A percentile compares a stretch with the other conserved stretches of the same genome.
phyloP scores from a whole-genome alignment of 2,113 vertebrate genomes.

The Lagenorhynchus albirostris region DNA sequence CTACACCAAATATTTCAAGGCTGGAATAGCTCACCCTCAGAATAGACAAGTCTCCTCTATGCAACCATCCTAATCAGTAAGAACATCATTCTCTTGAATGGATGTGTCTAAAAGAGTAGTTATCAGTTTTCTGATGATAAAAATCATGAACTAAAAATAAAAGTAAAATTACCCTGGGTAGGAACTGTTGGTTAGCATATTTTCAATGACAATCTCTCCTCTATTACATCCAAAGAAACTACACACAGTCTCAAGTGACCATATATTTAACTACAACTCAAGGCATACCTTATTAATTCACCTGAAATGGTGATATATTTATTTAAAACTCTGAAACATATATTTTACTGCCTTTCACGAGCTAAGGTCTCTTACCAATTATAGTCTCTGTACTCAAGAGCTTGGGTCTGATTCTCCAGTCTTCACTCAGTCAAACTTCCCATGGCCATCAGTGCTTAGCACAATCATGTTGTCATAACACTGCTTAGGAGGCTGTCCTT shows the following conservation, averaged over 20 bases:
- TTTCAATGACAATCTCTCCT: slow-evolving; percentile 46
- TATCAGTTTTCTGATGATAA: slow-evolving; percentile 74
- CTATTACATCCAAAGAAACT: slow-evolving; percentile 50
- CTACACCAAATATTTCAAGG: slow-evolving; percentile 23
- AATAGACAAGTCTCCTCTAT: slow-evolving; percentile 60
- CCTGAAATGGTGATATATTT: slow-evolving; percentile 75
- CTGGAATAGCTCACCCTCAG: slow-evolving; percentile 45
- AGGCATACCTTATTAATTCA: slow-evolving; percentile 77
- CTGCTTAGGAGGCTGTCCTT: background rate
- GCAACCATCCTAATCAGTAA: slow-evolving; percentile 46
- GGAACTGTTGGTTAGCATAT: slow-evolving; percentile 62
- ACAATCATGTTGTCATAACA: background rate
- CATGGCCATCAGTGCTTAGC: background rate
- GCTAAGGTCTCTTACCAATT: slow-evolving; percentile 71
- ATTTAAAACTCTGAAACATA: slow-evolving; percentile 74
- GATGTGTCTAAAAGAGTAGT: slow-evolving; percentile 54
- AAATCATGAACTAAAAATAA: slow-evolving; percentile 75
- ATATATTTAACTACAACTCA: slow-evolving; percentile 74
- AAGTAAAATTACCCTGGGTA: slow-evolving; percentile 64
- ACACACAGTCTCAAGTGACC: slow-evolving; percentile 72
- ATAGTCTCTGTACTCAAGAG: slow-evolving; percentile 43
- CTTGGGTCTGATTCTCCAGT: background rate
- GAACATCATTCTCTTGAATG: slow-evolving; percentile 36
- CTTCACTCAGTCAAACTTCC: background rate
- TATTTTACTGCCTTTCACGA: slow-evolving; percentile 73